Evolutionary conservation across 1,140 invertebrate species (phyloP), one percentile per base, ranked within the genome.

Genomic region (Achatina immaculata): DNA sequence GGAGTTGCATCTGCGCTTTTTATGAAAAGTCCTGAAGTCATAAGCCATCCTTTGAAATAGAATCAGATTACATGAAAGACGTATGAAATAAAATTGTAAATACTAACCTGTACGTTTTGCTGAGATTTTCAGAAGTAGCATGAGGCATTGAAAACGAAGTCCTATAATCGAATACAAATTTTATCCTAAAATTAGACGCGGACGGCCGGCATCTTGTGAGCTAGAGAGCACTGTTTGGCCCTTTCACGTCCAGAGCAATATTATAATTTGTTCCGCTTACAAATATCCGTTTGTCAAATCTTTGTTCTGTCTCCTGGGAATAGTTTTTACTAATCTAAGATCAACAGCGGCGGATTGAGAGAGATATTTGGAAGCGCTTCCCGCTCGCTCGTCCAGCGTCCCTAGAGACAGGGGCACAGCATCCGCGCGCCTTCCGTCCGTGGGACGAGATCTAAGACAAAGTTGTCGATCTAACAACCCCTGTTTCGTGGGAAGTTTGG

Each of bases 241-340:
- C 19, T 3, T 55, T 14, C 24, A 24, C 24, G 16, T 45, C 43
- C 6, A 45, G 6, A 16, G 6, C 6, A 7, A 6, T 7, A 7
- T 45, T 55, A 3, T 21, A 14, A 55, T 21, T 66, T 66, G 28
- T 66, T 31, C 65, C 65, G 65, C 24, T 14, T 55, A 55, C 48
- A 55, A 55, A 55, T 55, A 55, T 55, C 48, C 48, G 48, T 55
- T 55, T 55, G 24, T 21, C 16, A 66, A 66, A 16, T 11, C 9
- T 31, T 9, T 4, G 14, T 3, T 14, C 24, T 24, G 1, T 34
- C 28, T 34, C 28, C 68, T 40, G 68, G 68, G 68, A 71, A 7
- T 38, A n/a, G 24, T 71, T 71, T 71, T 71, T 71, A 66, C 21
- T 31, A 38, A 43, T 71, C 68, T 43, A 9, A 71, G 40, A 71